Conservation (phyloP, 2,797 vertebrate species). For the Geotrypetes seraphini region DNA sequence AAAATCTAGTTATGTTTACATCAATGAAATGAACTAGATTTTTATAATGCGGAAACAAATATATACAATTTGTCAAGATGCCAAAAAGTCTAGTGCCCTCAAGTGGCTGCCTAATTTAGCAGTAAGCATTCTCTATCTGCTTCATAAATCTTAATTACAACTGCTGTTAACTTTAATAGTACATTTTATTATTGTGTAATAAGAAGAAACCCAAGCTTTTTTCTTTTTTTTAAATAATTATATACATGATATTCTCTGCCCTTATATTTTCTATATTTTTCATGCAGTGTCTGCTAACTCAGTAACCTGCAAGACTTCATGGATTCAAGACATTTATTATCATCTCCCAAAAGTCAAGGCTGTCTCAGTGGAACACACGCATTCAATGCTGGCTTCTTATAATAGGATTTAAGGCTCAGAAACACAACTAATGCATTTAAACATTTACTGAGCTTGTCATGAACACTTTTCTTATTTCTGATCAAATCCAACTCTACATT, state of each 20-base stretch:
- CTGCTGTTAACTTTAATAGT: too few species aligned
- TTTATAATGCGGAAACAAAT: too few species aligned
- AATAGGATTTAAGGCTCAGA: constrained; percentile 81
- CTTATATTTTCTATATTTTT: constrained; percentile 49
- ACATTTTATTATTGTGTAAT: constrained; percentile 62
- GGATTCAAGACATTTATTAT: constrained; percentile 50
- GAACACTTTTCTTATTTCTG: constrained; percentile 70
- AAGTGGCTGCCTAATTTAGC: constrained; percentile 65
- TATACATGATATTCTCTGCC: constrained; percentile 35
- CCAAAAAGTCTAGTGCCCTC: constrained; percentile 49
- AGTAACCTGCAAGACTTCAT: constrained; percentile 60
- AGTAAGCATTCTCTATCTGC: constrained; percentile 68
- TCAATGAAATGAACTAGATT: too few species aligned
- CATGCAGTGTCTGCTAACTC: constrained; percentile 63
- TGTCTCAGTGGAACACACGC: constrained; percentile 63
- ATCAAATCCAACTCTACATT: constrained; percentile 71
- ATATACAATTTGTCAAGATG: too few species aligned
- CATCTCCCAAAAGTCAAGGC: constrained; percentile 59
- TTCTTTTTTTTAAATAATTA: constrained; percentile 76
- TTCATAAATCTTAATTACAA: constrained; percentile 79
- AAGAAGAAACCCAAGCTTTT: constrained; percentile 82
- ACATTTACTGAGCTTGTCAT: constrained; percentile 86
- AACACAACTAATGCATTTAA: constrained; percentile 79
- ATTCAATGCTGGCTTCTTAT: constrained; percentile 64
- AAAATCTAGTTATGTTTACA: too few species aligned